Conservation (phyloP, 2,888 invertebrate species). For the Ochropleura plecta region DNA sequence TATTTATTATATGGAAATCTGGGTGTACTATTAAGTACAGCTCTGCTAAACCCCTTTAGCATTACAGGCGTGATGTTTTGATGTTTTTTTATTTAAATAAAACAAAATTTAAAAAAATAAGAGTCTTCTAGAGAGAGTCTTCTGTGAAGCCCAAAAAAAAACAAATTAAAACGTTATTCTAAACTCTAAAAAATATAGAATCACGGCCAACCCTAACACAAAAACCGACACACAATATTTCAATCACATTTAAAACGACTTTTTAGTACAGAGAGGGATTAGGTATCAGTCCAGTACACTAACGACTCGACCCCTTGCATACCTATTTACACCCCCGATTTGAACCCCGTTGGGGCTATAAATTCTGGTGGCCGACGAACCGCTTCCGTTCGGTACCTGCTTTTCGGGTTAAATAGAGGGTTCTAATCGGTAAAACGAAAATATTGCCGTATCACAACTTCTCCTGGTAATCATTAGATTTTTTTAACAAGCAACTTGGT, state of each 20-base stretch:
- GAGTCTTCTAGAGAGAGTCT: no score
- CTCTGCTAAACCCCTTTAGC: no score
- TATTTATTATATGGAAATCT: no score
- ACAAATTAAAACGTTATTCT: background rate
- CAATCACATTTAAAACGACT: slow-evolving; percentile 49
- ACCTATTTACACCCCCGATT: slow-evolving; percentile 75
- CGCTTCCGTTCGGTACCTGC: slow-evolving; percentile 84
- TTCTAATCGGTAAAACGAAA: slow-evolving; percentile 68
- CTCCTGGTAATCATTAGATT: slow-evolving; percentile 63
- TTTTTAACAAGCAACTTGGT: slow-evolving; percentile 62
- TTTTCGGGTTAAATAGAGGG: slow-evolving; percentile 77
- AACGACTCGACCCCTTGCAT: slow-evolving; percentile 68
- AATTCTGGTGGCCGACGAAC: slow-evolving; percentile 84
- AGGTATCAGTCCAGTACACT: slow-evolving; percentile 53
- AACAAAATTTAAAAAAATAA: no score
- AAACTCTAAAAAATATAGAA: background rate
- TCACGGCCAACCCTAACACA: background rate
- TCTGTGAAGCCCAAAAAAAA: no score
- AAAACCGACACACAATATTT: slow-evolving; percentile 14
- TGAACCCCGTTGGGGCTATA: slow-evolving; percentile 59
- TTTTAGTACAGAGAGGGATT: slow-evolving; percentile 51
- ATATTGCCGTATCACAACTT: slow-evolving; percentile 77
- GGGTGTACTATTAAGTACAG: no score
- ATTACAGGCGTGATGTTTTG: no score
- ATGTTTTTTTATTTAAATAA: no score